Evolutionary conservation across 2,797 vertebrate genomes (phyloP), one percentile per base, ranked within the genome.

Genomic region (Malurus leucopterus): DNA sequence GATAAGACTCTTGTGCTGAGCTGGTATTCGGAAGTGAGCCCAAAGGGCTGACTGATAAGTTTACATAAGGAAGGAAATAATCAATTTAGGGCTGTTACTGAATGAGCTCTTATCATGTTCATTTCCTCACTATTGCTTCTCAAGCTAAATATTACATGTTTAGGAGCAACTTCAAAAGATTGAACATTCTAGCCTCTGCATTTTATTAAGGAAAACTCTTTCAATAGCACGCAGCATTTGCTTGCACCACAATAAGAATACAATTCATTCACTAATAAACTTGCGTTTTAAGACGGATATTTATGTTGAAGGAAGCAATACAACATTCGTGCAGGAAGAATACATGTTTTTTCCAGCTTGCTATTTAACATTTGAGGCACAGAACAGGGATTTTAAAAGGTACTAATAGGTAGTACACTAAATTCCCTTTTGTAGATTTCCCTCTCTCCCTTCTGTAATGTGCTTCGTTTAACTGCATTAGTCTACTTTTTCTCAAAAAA

Each of bases 11-110:
- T 96, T 96, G 97, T 97, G 97, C 96, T 95, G 97, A 97, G 91
- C 88, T 93, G 96, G 96, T 96, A 93, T 97, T 98, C 96, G 96
- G 98, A 98, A 98, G 98, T 96, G 96, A 98, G 98, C 96, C 97
- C 96, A 97, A 97, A 98, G 97, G 97, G 92, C 96, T 96, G 97
- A 95, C 95, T 96, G 97, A 97, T 96, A 90, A 97, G 98, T 98
- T 98, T 98, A 98, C 98, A 98, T 96, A 95, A 98, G 98, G 98
- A 98, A 99, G 98, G 98, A 99, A 99, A 98, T 98, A 98, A 99
- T 99, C 98, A 98, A 98, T 99, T 98, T 98, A 97, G 88, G 93
- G 94, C 97, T 97, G 98, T 98, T 98, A 98, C 98, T 98, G 97
- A 98, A 97, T 97, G 98, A 98, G 98, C 85, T 91, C 96, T 98